phyloP scores from a whole-genome alignment of 2,797 vertebrate species.

The Coracias cyanogaster region DNA sequence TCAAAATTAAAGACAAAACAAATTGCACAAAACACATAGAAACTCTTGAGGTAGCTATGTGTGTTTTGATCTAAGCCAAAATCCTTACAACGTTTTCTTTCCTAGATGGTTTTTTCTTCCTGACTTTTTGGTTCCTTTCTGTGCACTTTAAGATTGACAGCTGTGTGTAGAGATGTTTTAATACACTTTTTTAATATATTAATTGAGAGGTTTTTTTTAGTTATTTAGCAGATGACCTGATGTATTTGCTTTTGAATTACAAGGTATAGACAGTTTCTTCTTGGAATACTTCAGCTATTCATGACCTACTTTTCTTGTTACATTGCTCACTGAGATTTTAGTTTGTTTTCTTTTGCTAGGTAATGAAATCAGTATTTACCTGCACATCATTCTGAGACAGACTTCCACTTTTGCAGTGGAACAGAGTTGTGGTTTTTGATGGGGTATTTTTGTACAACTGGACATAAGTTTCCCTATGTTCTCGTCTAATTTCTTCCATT shows the following conservation, averaged over 20 bases:
- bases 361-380: background rate
- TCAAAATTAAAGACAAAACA: background rate
- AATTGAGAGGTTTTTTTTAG: rapidly evolving
- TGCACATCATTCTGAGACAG: background rate
- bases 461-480: background rate
- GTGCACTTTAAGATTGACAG: background rate
- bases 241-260: background rate
- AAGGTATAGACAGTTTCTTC: background rate
- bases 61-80: background rate
- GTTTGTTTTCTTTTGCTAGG: background rate
- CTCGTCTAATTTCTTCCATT: background rate
- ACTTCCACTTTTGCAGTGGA: background rate
- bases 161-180: background rate
- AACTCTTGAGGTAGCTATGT: background rate
- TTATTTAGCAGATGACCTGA: background rate
- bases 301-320: background rate
- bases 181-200: background rate
- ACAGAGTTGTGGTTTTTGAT: background rate
- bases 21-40: background rate
- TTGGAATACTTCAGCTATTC: background rate
- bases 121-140: background rate
- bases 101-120: background rate
- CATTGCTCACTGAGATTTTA: background rate
- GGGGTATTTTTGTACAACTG: rapidly evolving
- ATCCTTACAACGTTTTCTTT: background rate